Percentiles rank a stretch among this genome's conserved stretches.
phyloP scores from a whole-genome alignment of 2,888 invertebrate genomes.

The Lithophane semibrunnea region DNA sequence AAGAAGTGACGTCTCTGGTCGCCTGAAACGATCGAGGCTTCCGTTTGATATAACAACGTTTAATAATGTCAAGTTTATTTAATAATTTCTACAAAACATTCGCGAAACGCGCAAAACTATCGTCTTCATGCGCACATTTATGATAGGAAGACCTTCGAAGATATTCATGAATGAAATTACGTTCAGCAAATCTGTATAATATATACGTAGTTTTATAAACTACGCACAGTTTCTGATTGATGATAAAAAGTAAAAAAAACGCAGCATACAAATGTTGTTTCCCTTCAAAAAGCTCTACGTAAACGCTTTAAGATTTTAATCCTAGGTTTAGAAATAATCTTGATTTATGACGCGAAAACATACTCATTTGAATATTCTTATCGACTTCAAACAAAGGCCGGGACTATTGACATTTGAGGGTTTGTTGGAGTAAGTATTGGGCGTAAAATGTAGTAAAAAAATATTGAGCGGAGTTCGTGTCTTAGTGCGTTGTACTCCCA shows the following conservation, averaged over 20 bases:
- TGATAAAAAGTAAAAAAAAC: constrained; percentile 13
- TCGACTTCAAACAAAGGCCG: constrained; percentile 27
- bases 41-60: constrained; percentile 42
- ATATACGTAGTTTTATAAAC: constrained; percentile 35
- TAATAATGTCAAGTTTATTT: constrained; percentile 35
- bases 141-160: constrained; percentile 28
- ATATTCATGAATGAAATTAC: constrained; percentile 52
- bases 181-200: constrained; percentile 13
- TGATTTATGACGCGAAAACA: constrained; percentile 43
- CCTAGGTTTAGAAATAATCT: constrained; percentile 39
- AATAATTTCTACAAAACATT: constrained; percentile 21
- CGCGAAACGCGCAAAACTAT: constrained; percentile 15
- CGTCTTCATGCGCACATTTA: constrained; percentile 28
- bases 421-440: neutral
- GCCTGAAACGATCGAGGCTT: constrained; percentile 26
- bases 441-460: constrained; percentile 18
- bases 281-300: constrained; percentile 7
- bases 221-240: constrained; percentile 21
- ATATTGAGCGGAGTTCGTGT: constrained; percentile 42
- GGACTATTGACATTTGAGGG: constrained; percentile 32
- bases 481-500: constrained; percentile 32
- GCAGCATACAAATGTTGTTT: constrained; percentile 26
- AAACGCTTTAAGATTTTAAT: constrained; percentile 45
- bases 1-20: constrained; percentile 14
- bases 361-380: constrained; percentile 43